Percentiles rank a stretch among this genome's conserved stretches.
These are phyloP conservation scores for Rhopalosiphum maidis DNA, from an alignment of 1,140 invertebrate genomes.

Conservation along the genomic window DNA sequence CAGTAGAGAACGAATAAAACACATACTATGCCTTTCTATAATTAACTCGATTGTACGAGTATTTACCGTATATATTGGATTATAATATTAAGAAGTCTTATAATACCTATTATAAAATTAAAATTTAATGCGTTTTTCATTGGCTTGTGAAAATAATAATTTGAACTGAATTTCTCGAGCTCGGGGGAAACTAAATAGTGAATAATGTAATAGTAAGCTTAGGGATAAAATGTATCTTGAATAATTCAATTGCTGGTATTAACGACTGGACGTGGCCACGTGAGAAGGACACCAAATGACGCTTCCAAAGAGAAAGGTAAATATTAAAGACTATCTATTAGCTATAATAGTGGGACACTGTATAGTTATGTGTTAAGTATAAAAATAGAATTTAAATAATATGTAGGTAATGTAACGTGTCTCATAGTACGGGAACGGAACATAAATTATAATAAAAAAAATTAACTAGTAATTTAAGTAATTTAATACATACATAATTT, in stretches of 20 bases:
- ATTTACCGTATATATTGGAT: background rate
- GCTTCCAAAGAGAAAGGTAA: background rate
- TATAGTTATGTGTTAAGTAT: background rate
- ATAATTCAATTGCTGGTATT: constrained; percentile 26
- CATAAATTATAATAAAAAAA: background rate
- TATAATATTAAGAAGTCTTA: background rate
- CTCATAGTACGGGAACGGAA: background rate
- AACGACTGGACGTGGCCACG: constrained; percentile 18
- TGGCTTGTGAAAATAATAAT: constrained; percentile 6
- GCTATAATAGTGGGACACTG: background rate
- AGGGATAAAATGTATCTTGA: constrained; percentile 8
- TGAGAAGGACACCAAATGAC: constrained; percentile 13
- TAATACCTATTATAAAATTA: background rate
- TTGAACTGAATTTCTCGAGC: background rate
- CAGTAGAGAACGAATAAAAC: background rate
- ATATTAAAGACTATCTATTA: background rate
- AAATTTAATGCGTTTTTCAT: background rate
- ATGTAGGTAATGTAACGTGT: background rate
- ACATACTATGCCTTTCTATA: background rate
- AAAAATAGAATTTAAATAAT: background rate
- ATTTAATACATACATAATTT: too few species aligned
- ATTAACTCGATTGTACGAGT: background rate
- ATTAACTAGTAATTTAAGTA: background rate
- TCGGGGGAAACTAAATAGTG: background rate
- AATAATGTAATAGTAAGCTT: background rate